phyloP scores from a whole-genome alignment of 2,113 vertebrate species.

The Cricetomys ansorgei region DNA sequence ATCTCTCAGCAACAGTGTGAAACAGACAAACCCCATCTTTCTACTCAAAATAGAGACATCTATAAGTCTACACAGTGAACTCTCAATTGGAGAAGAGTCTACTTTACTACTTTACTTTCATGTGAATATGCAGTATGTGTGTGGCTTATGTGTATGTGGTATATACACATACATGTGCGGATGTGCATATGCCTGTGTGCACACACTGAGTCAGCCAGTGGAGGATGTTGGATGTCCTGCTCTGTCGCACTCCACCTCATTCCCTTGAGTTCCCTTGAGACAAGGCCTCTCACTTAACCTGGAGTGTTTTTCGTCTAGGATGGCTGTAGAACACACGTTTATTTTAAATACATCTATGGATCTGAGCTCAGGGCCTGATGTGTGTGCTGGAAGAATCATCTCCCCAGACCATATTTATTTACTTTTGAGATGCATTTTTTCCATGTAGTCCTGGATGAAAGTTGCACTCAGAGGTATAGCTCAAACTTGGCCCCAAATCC shows the following conservation, averaged over 20 bases:
- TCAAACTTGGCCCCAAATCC: too few relatives aligned
- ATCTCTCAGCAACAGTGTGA: background rate
- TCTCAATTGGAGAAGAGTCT: background rate
- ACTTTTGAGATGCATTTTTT: background rate
- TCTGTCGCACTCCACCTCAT: background rate
- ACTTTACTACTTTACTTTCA: background rate
- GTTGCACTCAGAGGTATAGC: background rate
- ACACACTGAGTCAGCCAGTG: background rate
- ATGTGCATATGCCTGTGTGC: too few relatives aligned
- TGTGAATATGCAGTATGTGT: background rate
- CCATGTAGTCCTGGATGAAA: background rate
- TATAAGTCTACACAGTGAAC: background rate
- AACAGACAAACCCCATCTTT: background rate
- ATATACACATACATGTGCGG: background rate
- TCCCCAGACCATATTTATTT: background rate
- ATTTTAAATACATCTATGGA: background rate
- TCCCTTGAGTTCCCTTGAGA: too few relatives aligned
- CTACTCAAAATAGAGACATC: background rate
- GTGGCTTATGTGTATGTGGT: background rate
- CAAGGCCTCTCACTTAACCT: too few relatives aligned
- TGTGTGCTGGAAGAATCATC: background rate
- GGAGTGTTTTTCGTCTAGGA: background rate
- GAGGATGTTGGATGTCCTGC: too few relatives aligned
- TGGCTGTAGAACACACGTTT: background rate
- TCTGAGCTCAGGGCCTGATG: background rate